Evolutionary conservation across 2,797 vertebrate genomes (phyloP), one percentile per base, ranked within the genome.

Genomic region (Acrossocheilus wenchowensis): DNA sequence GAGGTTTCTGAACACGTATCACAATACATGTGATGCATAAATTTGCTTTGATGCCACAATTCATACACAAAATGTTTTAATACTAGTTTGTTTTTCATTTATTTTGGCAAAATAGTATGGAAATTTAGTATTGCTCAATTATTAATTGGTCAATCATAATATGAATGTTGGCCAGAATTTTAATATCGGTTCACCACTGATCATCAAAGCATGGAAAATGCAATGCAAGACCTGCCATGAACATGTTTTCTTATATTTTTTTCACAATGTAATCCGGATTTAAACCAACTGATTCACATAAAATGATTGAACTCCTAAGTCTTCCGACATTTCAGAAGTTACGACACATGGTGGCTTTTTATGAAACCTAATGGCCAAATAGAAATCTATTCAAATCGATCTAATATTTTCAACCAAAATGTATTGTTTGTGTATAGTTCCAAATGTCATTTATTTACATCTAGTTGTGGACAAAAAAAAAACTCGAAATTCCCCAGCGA

Each of bases 391-490:
- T 0, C 0, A 82, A 71, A 54, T 36, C 15, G 30, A 23, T 69
- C 34, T 36, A 41, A 43, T 9, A 43, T 26, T 39, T 23, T 19
- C 26, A 34, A 39, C 12, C 66, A 17, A 69, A 79, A 48, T 39
- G 2, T 2, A 50, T 26, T 62, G 21, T 10, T 10, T 10, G 23
- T 34, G 23, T 34, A 14, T 23, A 12, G 52, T 78, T 41, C 30
- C 19, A 72, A 82, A n/a, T 57, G 15, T 87, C 10, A 41, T 57
- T 83, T 78, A 72, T 69, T 62, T 62, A 79, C 52, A 64, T 68
- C 83, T 84, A 85, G 54, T 82, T 60, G 74, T 66, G 57, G 45
- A 81, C 19, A 68, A 48, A 68, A 77, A 77, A 77, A 84, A 50
- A 36, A 0, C 34, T 36, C 3, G 15, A 39, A 79, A 50, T 83